Evolutionary conservation across 37 sponge, comb jelly and placozoan genomes (phyloP).

Genomic region (Theonella swinhoei): DNA sequence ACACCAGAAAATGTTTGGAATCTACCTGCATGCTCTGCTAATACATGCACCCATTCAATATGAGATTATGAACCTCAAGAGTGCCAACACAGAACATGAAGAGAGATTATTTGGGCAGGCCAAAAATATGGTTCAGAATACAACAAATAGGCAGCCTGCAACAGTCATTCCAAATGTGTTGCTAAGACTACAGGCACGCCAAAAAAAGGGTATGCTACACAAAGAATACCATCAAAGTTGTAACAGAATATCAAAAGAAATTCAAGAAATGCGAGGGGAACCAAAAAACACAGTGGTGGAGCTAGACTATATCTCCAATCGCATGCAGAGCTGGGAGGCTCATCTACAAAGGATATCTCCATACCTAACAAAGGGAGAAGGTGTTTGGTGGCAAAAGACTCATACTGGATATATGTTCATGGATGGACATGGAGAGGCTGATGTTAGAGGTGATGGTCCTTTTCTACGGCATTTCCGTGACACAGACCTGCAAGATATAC

Average conservation of each 20-base stretch:
- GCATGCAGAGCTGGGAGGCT: constrained; percentile 6
- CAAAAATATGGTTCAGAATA: not conserved
- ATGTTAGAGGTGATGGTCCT: not conserved
- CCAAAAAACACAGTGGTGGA: not conserved
- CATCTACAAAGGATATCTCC: constrained; percentile 8
- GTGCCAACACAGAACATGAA: constrained; percentile 16
- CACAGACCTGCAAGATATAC: not conserved
- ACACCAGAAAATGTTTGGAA: not conserved
- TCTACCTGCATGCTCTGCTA: constrained; percentile 27
- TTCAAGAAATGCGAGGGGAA: not conserved
- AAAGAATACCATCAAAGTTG: not conserved
- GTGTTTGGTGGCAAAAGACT: not conserved
- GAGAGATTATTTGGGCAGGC: constrained; percentile 33
- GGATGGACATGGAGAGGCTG: not conserved
- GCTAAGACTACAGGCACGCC: constrained; percentile 18
- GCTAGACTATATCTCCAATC: not conserved
- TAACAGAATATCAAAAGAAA: not conserved
- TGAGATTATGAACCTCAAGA: constrained; percentile 10
- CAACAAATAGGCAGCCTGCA: constrained; percentile 1
- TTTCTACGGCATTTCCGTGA: not conserved
- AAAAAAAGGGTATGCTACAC: not conserved
- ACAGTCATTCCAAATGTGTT: constrained; percentile 14
- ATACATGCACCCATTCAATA: constrained; percentile 1
- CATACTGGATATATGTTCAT: not conserved
- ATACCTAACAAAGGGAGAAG: not conserved